Base-by-base conservation (phyloP, 2,797 vertebrate species). In the Macrochelys suwanniensis region DNA sequence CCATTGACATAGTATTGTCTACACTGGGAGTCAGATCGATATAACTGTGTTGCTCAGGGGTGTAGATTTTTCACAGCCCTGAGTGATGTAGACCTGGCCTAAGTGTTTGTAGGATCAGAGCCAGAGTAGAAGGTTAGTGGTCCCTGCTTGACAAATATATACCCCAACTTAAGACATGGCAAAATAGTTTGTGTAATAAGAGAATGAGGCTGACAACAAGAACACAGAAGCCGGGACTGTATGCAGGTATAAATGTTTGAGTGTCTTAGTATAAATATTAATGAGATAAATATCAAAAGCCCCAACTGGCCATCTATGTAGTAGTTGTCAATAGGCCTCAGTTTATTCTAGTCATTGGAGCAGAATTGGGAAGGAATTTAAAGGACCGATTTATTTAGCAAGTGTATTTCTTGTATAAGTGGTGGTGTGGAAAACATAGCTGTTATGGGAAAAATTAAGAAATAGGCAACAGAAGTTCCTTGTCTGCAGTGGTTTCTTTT, bases 341-440 rank as follows among this genome's bases (percentile, higher is more conserved):
- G 26, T 49, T 77, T 77, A 49, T 26, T 17, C 25, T 49, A 28
- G 13, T 49, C 13, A 33, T 47, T 77, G 45, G 74, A 28, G 74
- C 74, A 77, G 74, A 49, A 77, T 47, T 49, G 45, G 7, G 4
- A 28, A 49, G 26, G 26, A 13, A 26, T 47, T 47, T 76, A 25
- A 45, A 47, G 42, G 42, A 47, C 42, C 15, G 15, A 49, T 7
- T 31, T 77, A 49, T 47, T 76, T 76, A n/a, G 51, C 56, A 13
- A 1, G 28, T 21, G 42, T 8, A 4, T 51, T 50, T 42, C 15
- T 16, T 2, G n/a, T 49, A 37, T 9, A 17, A 16, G 80, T 7
- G 61, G 3, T 1, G 31, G 49, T 4, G 0, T 0, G 8, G 74
- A 8, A 23, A 6, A 6, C 3, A 1, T 61, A 53, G 74, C 47